A percentile compares a stretch with the other conserved stretches of the same genome.
Evolutionary conservation across 2,797 vertebrate genomes (phyloP).

Genomic region (Cryptoprocta ferox): DNA sequence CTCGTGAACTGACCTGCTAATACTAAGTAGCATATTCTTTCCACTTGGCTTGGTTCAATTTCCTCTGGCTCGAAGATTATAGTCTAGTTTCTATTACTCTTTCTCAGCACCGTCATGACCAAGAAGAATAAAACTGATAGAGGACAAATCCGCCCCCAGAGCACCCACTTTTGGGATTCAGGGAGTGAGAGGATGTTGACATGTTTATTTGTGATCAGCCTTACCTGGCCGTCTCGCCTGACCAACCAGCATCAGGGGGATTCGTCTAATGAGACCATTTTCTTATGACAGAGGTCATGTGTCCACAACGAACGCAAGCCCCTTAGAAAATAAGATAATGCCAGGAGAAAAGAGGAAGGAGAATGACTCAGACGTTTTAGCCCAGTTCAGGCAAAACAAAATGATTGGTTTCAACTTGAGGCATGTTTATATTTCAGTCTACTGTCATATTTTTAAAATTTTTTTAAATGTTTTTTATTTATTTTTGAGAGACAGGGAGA

Average conservation of each 20-base stretch:
- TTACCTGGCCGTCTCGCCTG: neutral
- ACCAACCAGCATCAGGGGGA: neutral
- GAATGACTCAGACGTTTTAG: neutral
- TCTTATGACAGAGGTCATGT: neutral
- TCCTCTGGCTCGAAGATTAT: constrained; percentile 48
- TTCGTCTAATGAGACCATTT: neutral
- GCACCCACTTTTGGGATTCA: neutral
- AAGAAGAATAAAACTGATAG: neutral
- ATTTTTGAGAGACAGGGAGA: too few relatives aligned
- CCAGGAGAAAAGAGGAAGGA: neutral
- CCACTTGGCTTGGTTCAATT: constrained; percentile 60
- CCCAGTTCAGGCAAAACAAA: constrained; percentile 17
- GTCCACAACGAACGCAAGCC: neutral
- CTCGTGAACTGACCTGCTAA: neutral
- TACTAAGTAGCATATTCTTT: constrained; percentile 36
- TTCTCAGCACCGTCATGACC: neutral
- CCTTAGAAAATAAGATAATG: neutral
- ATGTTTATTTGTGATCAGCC: neutral
- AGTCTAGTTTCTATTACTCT: neutral
- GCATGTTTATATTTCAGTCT: neutral
- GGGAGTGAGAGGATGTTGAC: neutral
- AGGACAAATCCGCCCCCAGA: neutral
- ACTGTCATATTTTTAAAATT: neutral
- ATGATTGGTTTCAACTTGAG: neutral
- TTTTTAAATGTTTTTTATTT: too few relatives aligned